Base-by-base conservation (phyloP, 1,140 invertebrate genomes). In the Oppia nitens region DNA sequence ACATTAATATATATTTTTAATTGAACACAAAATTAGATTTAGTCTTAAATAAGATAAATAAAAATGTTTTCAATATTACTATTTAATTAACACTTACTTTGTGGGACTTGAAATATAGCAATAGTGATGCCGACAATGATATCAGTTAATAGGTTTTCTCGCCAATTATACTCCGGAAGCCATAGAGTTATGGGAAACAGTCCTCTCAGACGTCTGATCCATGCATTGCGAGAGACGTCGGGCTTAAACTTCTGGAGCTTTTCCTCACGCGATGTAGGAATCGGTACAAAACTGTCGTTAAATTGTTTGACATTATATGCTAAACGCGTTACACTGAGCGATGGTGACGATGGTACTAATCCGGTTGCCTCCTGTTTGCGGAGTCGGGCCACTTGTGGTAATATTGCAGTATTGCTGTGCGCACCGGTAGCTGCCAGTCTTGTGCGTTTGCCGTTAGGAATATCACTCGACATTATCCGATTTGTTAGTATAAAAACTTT, bases 51-150 rank as follows among this genome's bases (percentile, higher is more conserved):
- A 4, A 51, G 14, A 54, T 47, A 12, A 56, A 20, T n/a, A 9
- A 17, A n/a, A n/a, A 12, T 20, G 29, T 40, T 32, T 4, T 40
- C 17, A 28, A 3, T 21, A 2, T 47, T 40, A n/a, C 25, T 20
- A 11, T 14, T 4, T 20, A 20, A 20, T 20, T 12, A 57, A 49
- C 17, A 57, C 11, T 24, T 56, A 62, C 60, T 86, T 77, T 92
- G 89, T 0, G 88, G 87, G 69, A 93, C 88, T 66, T 92, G 87
- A 83, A 94, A 87, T 57, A 92, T 81, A 23, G 85, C 87, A 9
- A 89, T 84, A 3, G 88, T 92, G 48, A 86, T 73, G 2, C 89
- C 89, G 17, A 72, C 66, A 26, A 71, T 64, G 1, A 69, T 9
- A 59, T 71, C 70, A 14, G 63, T 57, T 0, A 68, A 54, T 2